A percentile compares a stretch with the other conserved stretches of the same genome.
Evolutionary conservation across 2,888 invertebrate genomes (phyloP).

Genomic region (Eilema griseolum): DNA sequence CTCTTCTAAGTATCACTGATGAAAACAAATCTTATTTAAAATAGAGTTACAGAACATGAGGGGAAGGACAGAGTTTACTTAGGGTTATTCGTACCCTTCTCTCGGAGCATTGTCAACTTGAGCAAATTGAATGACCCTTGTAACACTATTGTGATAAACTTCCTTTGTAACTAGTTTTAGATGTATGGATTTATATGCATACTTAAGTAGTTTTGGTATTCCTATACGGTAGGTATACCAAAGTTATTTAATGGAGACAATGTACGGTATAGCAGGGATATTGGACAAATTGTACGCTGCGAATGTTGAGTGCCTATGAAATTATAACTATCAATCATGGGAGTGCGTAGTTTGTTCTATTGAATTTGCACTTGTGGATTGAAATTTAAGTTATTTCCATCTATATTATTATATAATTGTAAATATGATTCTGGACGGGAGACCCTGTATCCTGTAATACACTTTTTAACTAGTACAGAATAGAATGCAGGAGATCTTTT

Average conservation of each 20-base stretch:
- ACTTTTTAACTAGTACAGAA: too few relatives aligned
- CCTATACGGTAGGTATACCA: constrained; percentile 10
- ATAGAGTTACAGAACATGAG: constrained; percentile 27
- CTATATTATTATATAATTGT: too few relatives aligned
- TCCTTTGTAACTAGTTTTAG: constrained; percentile 49
- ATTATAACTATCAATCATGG: constrained; percentile 16
- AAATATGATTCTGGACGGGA: too few relatives aligned
- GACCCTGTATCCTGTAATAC: too few relatives aligned
- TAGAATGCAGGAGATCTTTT: too few relatives aligned
- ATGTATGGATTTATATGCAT: constrained; percentile 55
- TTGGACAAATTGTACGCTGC: not conserved
- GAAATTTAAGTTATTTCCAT: not conserved
- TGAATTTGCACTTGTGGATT: not conserved
- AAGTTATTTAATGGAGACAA: constrained; percentile 21
- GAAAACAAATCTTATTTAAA: constrained; percentile 23
- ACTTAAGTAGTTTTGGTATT: constrained; percentile 39
- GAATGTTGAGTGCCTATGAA: constrained; percentile 11
- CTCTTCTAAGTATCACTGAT: not conserved
- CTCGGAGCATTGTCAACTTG: constrained; percentile 49
- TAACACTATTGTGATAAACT: constrained; percentile 56
- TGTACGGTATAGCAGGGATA: constrained; percentile 13
- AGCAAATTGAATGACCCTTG: constrained; percentile 58
- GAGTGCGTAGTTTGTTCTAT: not conserved
- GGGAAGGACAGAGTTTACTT: constrained; percentile 46
- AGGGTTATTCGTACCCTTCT: constrained; percentile 53